Base-by-base conservation (phyloP, 2,797 vertebrate genomes). In the Scolopax bukidnonensis region DNA sequence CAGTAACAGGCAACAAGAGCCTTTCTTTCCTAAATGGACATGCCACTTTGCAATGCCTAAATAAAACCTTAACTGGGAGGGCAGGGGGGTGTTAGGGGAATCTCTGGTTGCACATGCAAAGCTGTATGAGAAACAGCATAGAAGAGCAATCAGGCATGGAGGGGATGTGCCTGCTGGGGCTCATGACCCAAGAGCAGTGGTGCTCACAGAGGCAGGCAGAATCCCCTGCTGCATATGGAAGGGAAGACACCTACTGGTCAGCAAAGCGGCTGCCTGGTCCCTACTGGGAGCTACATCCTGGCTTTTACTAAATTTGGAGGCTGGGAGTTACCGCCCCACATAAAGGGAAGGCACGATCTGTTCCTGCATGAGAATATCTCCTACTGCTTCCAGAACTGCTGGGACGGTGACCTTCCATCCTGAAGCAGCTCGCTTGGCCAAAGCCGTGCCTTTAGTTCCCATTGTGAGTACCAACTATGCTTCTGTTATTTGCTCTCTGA, bases 391-490 rank as follows among this genome's bases (percentile, higher is more conserved):
- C 5, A 76, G 51, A 74, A 56, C 74, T 4, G 0, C 53, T 3
- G 50, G 36, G 50, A 15, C 3, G 0, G 19, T 16, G 50, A 91
- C 61, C 36, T 16, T 5, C 10, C 28, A 36, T 25, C 60, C 38
- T 20, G 7, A 40, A 40, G 13, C 30, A 77, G 38, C 76, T 82
- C 56, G 6, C 6, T 6, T 7, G 43, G 68, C 8, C 28, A 21
- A 59, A 65, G 19, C 19, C 28, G 16, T 51, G 33, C n/a, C 24
- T 65, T 33, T 2, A 17, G 43, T 20, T 53, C 54, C 56, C 17
- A 4, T 33, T 25, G 23, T 0, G 8, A 47, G 43, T 6, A 19
- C 65, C 28, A 19, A 21, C 1, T 1, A 7, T 1, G 12, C 12
- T 12, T 25, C 38, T 45, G 10, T 3, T 40, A 33, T 17, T 50